These are phyloP conservation scores for Conus betulinus DNA, from an alignment of 1,140 invertebrate genomes.

Conservation along the genomic window DNA sequence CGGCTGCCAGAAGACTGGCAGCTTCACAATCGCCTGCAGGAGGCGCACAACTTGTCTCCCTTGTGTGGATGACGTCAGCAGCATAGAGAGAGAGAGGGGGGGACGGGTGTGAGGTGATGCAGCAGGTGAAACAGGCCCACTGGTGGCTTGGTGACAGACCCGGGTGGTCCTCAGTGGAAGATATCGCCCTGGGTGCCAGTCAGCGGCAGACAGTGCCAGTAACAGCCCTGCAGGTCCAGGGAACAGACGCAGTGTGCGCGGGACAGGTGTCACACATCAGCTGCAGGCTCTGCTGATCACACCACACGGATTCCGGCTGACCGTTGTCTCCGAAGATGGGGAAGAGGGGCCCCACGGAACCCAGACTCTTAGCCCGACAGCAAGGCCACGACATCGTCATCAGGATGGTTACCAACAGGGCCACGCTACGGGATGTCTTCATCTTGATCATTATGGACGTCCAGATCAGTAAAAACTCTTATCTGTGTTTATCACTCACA, in stretches of 20 bases:
- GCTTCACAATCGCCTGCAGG: too few relatives aligned
- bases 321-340: neutral
- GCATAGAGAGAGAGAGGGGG: too few relatives aligned
- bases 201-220: neutral
- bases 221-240: neutral
- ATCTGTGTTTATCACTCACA: too few relatives aligned
- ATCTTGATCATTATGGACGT: neutral
- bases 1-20: too few relatives aligned
- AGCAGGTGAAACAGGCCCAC: too few relatives aligned
- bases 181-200: too few relatives aligned
- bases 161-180: too few relatives aligned
- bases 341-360: neutral
- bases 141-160: too few relatives aligned
- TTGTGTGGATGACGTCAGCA: too few relatives aligned
- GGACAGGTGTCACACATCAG: constrained; percentile 1
- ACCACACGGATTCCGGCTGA: neutral
- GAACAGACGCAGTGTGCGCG: neutral
- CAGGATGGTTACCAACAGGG: neutral
- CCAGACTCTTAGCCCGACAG: neutral
- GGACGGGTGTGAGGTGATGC: too few relatives aligned
- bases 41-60: too few relatives aligned
- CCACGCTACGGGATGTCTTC: neutral
- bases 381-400: neutral
- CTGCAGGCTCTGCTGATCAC: neutral
- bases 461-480: too few relatives aligned